Evolutionary conservation across 2,113 vertebrate species (phyloP).

Genomic region (Halcyon senegalensis): DNA sequence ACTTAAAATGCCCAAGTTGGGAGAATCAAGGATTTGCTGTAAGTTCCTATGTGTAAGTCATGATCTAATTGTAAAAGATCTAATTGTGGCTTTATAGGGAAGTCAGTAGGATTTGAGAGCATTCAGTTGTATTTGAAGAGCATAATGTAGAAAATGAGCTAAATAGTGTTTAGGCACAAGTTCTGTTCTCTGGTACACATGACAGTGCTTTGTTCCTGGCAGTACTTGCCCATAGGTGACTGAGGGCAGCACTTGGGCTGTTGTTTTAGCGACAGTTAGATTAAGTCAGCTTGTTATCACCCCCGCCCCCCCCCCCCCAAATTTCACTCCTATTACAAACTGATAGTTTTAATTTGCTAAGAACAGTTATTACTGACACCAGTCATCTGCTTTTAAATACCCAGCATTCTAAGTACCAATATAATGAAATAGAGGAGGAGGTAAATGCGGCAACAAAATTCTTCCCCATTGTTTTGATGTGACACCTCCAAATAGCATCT

Average conservation of each 20-base stretch:
- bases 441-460: neutral
- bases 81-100: neutral
- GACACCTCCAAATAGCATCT: neutral
- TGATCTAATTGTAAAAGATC: neutral
- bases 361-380: neutral
- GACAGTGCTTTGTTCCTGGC: neutral
- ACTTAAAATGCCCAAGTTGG: neutral
- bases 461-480: neutral
- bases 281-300: neutral
- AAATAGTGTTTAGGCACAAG: neutral
- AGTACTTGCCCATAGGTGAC: neutral
- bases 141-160: neutral
- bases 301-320: neutral
- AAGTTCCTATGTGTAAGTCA: neutral
- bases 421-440: neutral
- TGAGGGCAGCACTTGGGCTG: neutral
- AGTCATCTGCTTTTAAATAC: neutral
- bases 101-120: neutral
- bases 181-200: neutral
- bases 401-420: neutral
- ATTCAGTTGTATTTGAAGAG: neutral
- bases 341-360: neutral
- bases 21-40: neutral
- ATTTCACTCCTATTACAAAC: neutral
- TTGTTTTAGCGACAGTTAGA: neutral